Base-by-base conservation (phyloP, 2,113 vertebrate genomes). In the Eulemur rufifrons region DNA sequence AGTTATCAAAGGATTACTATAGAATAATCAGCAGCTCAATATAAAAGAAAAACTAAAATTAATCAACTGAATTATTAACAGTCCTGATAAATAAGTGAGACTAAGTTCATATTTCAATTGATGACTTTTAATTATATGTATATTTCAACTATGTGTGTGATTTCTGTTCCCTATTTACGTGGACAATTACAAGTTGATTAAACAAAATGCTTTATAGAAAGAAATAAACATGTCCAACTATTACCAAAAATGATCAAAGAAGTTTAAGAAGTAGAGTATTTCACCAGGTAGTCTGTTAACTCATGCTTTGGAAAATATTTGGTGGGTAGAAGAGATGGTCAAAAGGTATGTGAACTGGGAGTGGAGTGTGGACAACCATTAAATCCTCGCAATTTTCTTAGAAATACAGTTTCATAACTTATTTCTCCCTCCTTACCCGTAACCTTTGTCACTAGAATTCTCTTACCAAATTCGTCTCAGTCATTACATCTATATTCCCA, bases 71-170 rank as follows among this genome's bases (percentile, higher is more conserved):
- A 29, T 74, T 52, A 86, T 29, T 52, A 95, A 63, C n/a, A 89
- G 34, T 81, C 77, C 54, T 88, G 37, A n/a, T 29, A 92, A 74
- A 80, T 2, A 2, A 87, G 42, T 56, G 68, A 68, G 25, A 78
- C 82, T 71, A 90, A 59, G 32, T 54, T 73, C 56, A 42, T 52
- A 86, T 86, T 93, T 91, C 21, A 89, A 56, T 15, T 29, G 14
- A 37, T 74, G 25, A 61, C 25, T 63, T 86, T 42, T 76, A 85
- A 68, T 68, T 93, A 47, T 45, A 86, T 18, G 54, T 37, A 29
- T 77, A 85, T 76, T 82, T 95, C 96, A 94, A 87, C 14, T 78
- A 84, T 39, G 74, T 90, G 27, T 97, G 52, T 81, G 29, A n/a
- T 66, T 91, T 95, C n/a, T 91, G 59, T 85, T 94, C 17, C 68